phyloP scores from a whole-genome alignment of 1,140 invertebrate species.

The Drosophila santomea region DNA sequence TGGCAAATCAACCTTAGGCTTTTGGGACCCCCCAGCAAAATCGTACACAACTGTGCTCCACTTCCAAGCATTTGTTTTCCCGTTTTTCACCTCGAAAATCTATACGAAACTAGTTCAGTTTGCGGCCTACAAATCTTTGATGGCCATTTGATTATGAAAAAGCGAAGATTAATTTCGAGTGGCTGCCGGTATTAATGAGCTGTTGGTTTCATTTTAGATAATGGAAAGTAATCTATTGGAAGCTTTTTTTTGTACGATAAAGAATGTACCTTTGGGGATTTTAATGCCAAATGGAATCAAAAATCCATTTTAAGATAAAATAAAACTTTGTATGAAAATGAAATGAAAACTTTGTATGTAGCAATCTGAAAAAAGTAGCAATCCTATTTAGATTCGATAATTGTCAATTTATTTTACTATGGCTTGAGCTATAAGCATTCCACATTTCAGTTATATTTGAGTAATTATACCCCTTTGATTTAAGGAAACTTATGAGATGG shows the following conservation, averaged over 20 bases:
- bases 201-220: not conserved
- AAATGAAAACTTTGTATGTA: too few species aligned
- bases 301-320: too few species aligned
- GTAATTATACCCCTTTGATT: not conserved
- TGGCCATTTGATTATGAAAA: conserved; percentile 34
- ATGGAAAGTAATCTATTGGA: not conserved
- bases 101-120: conserved; percentile 4
- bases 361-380: too few species aligned
- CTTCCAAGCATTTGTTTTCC: conserved; percentile 21
- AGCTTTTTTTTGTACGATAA: too few species aligned
- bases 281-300: too few species aligned
- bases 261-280: too few species aligned
- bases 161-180: conserved; percentile 26
- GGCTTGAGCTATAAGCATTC: not conserved
- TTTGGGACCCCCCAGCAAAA: not conserved
- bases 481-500: not conserved
- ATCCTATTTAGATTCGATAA: too few species aligned
- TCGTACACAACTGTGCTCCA: conserved; percentile 17
- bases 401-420: too few species aligned
- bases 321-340: too few species aligned
- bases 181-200: conserved; percentile 23
- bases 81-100: conserved; percentile 3
- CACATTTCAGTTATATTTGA: too few species aligned
- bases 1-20: conserved; percentile 1
- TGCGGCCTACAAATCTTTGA: conserved; percentile 3